Conservation (phyloP, 1,140 invertebrate genomes). For the Drosophila nigromelanica region DNA sequence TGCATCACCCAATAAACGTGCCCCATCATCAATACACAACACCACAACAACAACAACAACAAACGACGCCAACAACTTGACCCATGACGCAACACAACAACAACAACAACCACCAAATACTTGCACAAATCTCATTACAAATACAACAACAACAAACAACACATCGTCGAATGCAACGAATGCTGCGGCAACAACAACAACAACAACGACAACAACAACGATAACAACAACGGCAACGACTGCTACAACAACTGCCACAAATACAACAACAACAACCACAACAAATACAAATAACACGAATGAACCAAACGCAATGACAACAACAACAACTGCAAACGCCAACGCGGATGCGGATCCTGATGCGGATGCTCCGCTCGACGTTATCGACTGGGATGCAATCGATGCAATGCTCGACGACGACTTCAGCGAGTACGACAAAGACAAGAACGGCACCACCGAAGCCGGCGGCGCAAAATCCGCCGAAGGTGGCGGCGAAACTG, state of each 20-base stretch:
- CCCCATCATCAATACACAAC: conserved; percentile 68
- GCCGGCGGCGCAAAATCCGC: conserved; percentile 87
- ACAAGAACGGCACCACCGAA: conserved; percentile 83
- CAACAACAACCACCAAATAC: conserved; percentile 66
- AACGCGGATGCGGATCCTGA: conserved; percentile 57
- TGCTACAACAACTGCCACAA: conserved; percentile 72
- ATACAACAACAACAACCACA: conserved; percentile 65
- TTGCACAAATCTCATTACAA: conserved; percentile 73
- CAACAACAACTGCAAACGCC: conserved; percentile 33
- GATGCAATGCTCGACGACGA: conserved; percentile 81
- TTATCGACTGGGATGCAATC: conserved; percentile 82
- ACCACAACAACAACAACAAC: conserved; percentile 60
- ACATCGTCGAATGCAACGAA: conserved; percentile 78
- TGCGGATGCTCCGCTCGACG: conserved; percentile 75
- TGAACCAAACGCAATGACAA: conserved; percentile 53
- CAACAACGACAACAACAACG: conserved; percentile 54
- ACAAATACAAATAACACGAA: conserved; percentile 51
- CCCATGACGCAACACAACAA: conserved; percentile 59
- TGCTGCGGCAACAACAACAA: conserved; percentile 65
- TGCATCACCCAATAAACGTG: conserved; percentile 76
- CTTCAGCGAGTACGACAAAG: conserved; percentile 83
- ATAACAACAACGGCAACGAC: conserved; percentile 55
- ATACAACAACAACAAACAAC: conserved; percentile 73
- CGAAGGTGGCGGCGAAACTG: conserved; percentile 87
- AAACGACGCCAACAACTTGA: conserved; percentile 75